These are phyloP conservation scores for Neomicropteryx cornuta DNA, from an alignment of 1,140 invertebrate species.

Conservation along the genomic window DNA sequence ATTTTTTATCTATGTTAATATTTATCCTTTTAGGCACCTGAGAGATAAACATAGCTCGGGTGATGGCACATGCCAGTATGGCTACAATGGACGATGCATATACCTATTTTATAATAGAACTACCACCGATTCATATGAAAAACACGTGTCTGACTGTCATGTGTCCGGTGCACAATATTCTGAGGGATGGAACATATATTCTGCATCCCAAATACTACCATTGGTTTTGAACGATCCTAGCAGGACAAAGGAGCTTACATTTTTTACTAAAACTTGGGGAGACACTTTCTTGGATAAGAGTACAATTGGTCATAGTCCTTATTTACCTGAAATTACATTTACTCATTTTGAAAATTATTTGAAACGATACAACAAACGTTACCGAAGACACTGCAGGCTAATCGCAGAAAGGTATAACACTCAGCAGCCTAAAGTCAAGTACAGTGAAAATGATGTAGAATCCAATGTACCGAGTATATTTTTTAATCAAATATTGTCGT, in stretches of 20 bases:
- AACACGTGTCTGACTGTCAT: constrained; percentile 74
- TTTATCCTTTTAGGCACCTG: constrained; percentile 53
- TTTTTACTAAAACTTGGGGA: constrained; percentile 97
- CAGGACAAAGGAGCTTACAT: constrained; percentile 79
- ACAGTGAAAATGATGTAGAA: constrained; percentile 24
- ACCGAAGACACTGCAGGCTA: constrained; percentile 42
- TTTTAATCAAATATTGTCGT: constrained; percentile 67
- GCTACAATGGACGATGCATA: constrained; percentile 76
- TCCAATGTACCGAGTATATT: constrained; percentile 75
- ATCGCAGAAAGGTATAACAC: constrained; percentile 30
- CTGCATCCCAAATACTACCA: constrained; percentile 86
- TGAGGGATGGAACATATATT: constrained; percentile 65
- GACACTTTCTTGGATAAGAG: constrained; percentile 81
- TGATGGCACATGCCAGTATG: constrained; percentile 86
- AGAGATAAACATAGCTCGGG: constrained; percentile 70
- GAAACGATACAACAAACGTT: constrained; percentile 58
- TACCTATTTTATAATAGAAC: constrained; percentile 81
- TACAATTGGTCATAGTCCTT: constrained; percentile 62
- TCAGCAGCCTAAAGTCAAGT: constrained; percentile 9
- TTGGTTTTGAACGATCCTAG: constrained; percentile 94
- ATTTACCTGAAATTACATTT: constrained; percentile 73
- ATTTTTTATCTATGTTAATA: constrained; percentile 6
- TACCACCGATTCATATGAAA: constrained; percentile 78
- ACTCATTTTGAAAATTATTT: constrained; percentile 84
- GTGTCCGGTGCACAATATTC: constrained; percentile 44